Evolutionary conservation across 2,797 vertebrate genomes (phyloP).

Genomic region (Linurgus olivaceus): DNA sequence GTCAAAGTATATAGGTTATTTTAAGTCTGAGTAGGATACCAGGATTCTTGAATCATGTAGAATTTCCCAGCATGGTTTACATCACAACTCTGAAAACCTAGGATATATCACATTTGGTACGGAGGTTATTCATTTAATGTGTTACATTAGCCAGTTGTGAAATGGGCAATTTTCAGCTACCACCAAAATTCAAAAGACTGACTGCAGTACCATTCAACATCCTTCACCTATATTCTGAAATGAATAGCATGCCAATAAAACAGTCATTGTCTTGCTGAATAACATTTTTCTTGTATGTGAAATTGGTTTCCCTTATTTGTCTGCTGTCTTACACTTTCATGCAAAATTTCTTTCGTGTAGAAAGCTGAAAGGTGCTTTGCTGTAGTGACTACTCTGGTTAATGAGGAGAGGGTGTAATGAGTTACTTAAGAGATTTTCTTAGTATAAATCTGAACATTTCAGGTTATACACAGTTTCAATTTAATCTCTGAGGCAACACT

Average conservation of each 20-base stretch:
- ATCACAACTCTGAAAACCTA: background rate
- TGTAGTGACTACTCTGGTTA: background rate
- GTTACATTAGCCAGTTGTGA: background rate
- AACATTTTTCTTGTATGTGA: background rate
- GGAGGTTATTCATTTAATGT: background rate
- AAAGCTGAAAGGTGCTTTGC: background rate
- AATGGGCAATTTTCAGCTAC: background rate
- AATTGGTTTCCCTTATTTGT: background rate
- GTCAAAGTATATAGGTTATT: background rate
- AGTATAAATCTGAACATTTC: background rate
- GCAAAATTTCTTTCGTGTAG: background rate
- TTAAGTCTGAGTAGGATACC: constrained; percentile 21
- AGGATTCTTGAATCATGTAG: constrained; percentile 31
- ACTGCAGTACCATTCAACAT: background rate
- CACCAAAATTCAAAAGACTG: background rate
- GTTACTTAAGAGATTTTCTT: background rate
- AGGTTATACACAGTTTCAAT: background rate
- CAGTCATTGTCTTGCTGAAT: background rate
- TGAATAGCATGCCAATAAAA: background rate
- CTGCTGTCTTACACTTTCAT: background rate
- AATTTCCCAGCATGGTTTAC: constrained; percentile 26
- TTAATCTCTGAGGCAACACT: background rate
- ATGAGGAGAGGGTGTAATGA: background rate
- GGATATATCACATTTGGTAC: constrained; percentile 3
- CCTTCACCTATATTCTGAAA: background rate